Conservation (phyloP, 2,113 vertebrate species). For the Oreochromis niloticus region DNA sequence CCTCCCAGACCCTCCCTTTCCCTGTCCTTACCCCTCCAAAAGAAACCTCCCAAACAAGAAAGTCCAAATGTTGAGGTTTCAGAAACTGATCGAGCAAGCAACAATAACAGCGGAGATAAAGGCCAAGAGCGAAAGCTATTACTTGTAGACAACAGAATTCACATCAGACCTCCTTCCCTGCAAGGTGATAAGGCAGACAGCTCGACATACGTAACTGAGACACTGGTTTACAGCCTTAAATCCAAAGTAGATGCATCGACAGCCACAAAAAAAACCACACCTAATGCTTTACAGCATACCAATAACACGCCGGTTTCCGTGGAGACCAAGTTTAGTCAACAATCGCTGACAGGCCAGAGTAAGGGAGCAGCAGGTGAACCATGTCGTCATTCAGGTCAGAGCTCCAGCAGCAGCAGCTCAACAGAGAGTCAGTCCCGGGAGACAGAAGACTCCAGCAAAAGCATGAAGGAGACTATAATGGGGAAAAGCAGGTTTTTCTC, state of each 20-base stretch:
- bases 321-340: conserved; percentile 11
- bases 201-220: conserved; percentile 45
- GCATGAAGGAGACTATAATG: conserved; percentile 12
- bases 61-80: neutral
- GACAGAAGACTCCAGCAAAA: neutral
- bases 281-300: neutral
- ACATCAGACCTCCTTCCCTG: conserved; percentile 3
- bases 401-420: conserved; percentile 25
- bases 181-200: neutral
- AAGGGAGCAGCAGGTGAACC: neutral
- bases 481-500: conserved; percentile 45
- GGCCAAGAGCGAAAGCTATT: neutral
- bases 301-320: neutral
- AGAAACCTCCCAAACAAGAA: neutral
- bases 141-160: conserved; percentile 46
- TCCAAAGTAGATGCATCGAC: neutral
- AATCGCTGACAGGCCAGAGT: neutral
- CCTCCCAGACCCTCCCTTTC: neutral
- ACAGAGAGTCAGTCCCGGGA: neutral
- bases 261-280: neutral
- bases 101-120: neutral
- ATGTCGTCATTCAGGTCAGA: conserved; percentile 8
- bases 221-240: conserved; percentile 51
- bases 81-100: neutral
- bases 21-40: neutral